A percentile compares a stretch with the other conserved stretches of the same genome.
phyloP scores from a whole-genome alignment of 2,797 vertebrate species.

The Melanotaenia parkinsoni region DNA sequence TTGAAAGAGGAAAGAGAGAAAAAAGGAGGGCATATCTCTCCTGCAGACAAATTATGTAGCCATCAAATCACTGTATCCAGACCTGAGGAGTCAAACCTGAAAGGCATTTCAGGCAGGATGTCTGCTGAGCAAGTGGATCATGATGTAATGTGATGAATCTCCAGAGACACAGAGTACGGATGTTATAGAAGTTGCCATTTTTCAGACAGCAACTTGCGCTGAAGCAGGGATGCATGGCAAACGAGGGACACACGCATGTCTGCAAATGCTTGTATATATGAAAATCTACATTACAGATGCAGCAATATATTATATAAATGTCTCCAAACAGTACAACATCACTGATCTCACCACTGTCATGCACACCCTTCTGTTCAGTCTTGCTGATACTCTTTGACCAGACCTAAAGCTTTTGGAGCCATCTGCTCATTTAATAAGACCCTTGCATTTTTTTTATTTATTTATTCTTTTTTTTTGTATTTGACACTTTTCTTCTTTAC shows the following conservation, averaged over 20 bases:
- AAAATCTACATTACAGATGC: neutral
- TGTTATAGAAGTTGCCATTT: slow-evolving; percentile 44
- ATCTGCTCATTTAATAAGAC: too few relatives aligned
- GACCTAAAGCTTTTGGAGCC: too few relatives aligned
- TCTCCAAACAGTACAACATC: too few relatives aligned
- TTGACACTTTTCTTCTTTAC: neutral
- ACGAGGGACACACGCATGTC: neutral
- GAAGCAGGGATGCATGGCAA: slow-evolving; percentile 15
- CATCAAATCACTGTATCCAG: slow-evolving; percentile 53
- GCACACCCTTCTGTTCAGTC: too few relatives aligned
- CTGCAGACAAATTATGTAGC: slow-evolving; percentile 71
- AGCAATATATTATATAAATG: too few relatives aligned
- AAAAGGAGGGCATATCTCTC: slow-evolving; percentile 37
- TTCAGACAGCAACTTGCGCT: slow-evolving; percentile 39
- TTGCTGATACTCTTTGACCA: too few relatives aligned
- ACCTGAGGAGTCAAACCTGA: slow-evolving; percentile 62
- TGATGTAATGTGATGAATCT: slow-evolving; percentile 73
- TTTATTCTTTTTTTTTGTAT: neutral
- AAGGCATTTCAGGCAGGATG: slow-evolving; percentile 67
- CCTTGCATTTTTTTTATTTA: too few relatives aligned
- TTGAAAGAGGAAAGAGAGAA: slow-evolving; percentile 19
- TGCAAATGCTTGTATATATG: neutral
- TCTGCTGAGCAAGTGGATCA: slow-evolving; percentile 74
- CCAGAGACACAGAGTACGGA: slow-evolving; percentile 42
- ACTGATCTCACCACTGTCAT: too few relatives aligned